Percentiles rank a stretch among this genome's conserved stretches.
Conservation (phyloP, 2,888 invertebrate genomes). For the Hyposoter didymator region DNA sequence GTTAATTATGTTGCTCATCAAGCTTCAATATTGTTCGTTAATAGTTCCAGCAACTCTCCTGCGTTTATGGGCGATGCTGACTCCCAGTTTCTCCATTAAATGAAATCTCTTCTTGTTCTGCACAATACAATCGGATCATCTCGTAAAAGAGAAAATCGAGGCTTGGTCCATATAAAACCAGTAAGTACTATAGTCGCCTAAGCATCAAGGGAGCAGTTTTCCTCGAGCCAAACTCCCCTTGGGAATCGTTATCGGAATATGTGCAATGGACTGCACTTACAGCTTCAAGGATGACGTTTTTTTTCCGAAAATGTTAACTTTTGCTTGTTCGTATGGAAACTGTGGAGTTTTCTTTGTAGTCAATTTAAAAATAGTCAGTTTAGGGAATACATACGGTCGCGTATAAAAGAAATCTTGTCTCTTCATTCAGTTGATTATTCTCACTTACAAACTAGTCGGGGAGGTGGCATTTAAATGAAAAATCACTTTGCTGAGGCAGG, state of each 20-base stretch:
- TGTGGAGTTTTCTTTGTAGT: neutral
- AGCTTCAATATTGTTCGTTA: neutral
- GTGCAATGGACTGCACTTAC: slow-evolving; percentile 66
- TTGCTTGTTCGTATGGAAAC: slow-evolving; percentile 15
- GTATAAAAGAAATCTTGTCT: neutral
- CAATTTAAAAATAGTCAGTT: no score
- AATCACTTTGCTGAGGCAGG: neutral
- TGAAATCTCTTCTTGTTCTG: slow-evolving; percentile 69
- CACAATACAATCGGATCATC: slow-evolving; percentile 57
- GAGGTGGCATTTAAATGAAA: neutral
- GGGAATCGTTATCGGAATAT: slow-evolving; percentile 66
- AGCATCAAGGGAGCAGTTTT: slow-evolving; percentile 44
- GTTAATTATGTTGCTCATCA: neutral
- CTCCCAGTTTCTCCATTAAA: slow-evolving; percentile 66
- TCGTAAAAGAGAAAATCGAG: slow-evolving; percentile 69
- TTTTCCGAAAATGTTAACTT: slow-evolving; percentile 37
- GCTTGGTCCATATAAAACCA: slow-evolving; percentile 63
- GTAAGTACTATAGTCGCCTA: neutral
- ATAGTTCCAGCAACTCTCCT: neutral
- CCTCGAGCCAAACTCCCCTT: slow-evolving; percentile 54
- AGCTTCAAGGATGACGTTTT: slow-evolving; percentile 5
- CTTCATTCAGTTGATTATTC: neutral
- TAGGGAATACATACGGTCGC: neutral
- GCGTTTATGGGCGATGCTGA: slow-evolving; percentile 13
- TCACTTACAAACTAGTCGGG: neutral